These are phyloP conservation scores for Psittacula cyanocephala DNA, from an alignment of 2,113 vertebrate species.

Conservation along the genomic window DNA sequence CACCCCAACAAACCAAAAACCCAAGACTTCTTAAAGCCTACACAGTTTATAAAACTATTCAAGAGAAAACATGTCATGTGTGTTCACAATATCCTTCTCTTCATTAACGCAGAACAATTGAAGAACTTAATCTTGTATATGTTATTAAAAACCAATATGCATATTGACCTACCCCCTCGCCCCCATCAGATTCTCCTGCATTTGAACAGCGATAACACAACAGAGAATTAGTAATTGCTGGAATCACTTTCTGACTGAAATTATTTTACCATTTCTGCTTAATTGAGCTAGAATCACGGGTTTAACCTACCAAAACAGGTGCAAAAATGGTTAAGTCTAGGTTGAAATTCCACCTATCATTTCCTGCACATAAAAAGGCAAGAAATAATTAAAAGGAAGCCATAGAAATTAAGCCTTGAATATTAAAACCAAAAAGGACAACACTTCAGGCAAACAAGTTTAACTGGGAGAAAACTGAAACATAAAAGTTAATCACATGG, in stretches of 20 bases:
- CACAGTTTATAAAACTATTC: not conserved
- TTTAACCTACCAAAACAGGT: not conserved
- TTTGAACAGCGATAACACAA: not conserved
- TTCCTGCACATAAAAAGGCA: constrained; percentile 7
- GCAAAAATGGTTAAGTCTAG: not conserved
- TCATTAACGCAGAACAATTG: not conserved
- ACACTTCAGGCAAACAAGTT: not conserved
- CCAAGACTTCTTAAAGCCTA: not conserved
- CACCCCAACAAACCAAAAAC: not conserved
- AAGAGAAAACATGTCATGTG: not conserved
- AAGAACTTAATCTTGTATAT: not conserved
- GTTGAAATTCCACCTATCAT: constrained; percentile 2
- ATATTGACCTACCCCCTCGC: not conserved
- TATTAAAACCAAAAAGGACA: constrained; percentile 18
- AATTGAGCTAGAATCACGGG: not conserved
- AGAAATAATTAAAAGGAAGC: constrained; percentile 12
- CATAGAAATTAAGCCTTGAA: constrained; percentile 27
- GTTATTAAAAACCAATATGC: not conserved
- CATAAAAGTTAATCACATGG: constrained; percentile 55
- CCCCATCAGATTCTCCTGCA: not conserved
- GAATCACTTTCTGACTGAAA: not conserved
- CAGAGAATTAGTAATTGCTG: not conserved
- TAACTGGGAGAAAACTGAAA: constrained; percentile 55
- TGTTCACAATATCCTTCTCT: not conserved
- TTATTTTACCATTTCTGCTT: not conserved